Evolutionary conservation across 1,140 invertebrate species (phyloP).

Genomic region (Holotrichia oblita): DNA sequence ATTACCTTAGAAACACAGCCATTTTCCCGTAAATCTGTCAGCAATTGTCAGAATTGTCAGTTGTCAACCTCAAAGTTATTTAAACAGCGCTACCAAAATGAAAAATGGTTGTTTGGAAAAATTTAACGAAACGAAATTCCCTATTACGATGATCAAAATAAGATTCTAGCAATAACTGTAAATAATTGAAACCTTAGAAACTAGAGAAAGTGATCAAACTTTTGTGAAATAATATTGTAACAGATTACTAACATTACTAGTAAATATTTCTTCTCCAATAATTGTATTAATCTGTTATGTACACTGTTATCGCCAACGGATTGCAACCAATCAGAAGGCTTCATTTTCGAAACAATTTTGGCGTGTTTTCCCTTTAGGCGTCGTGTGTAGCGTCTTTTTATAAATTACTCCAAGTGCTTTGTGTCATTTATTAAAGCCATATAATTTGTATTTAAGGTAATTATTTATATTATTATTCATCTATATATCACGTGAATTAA

Average conservation of each 20-base stretch:
- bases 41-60: not conserved
- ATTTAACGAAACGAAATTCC: too few relatives aligned
- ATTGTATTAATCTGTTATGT: too few relatives aligned
- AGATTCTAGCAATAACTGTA: too few relatives aligned
- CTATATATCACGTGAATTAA: not conserved
- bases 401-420: not conserved
- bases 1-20: conserved; percentile 39
- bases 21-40: conserved; percentile 4
- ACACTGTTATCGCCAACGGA: not conserved
- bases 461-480: not conserved
- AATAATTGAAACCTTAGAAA: too few relatives aligned
- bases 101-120: too few relatives aligned
- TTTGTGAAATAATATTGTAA: too few relatives aligned
- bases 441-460: not conserved
- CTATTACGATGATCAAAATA: too few relatives aligned
- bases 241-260: too few relatives aligned
- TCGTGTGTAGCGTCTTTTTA: conserved; percentile 39
- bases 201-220: too few relatives aligned
- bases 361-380: conserved; percentile 39
- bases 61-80: too few relatives aligned
- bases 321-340: conserved; percentile 10
- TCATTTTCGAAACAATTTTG: conserved; percentile 41
- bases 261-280: too few relatives aligned
- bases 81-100: too few relatives aligned
- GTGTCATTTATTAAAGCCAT: not conserved